Percentiles rank a stretch among this genome's conserved stretches.
Evolutionary conservation across 2,888 invertebrate genomes (phyloP).

Genomic region (Tortricodes alternella): DNA sequence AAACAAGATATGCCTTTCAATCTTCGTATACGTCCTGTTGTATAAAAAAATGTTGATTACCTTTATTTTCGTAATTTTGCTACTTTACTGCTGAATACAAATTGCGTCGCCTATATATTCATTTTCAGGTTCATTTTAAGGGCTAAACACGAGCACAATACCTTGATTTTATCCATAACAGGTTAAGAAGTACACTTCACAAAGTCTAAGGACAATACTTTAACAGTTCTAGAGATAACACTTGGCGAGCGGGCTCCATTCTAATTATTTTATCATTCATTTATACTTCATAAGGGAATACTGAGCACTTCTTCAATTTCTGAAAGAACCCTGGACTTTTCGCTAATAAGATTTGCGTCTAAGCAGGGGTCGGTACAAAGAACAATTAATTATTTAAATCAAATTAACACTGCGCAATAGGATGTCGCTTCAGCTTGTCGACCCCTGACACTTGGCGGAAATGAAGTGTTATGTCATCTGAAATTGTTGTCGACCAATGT

Average conservation of each 20-base stretch:
- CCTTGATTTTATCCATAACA: no score
- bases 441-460: not conserved
- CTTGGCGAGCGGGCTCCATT: not conserved
- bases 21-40: no score
- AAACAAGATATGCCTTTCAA: no score
- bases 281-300: not conserved
- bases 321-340: not conserved
- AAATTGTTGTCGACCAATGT: not conserved
- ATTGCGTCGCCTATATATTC: no score
- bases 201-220: no score
- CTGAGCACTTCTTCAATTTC: not conserved
- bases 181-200: no score
- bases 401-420: conserved; percentile 21
- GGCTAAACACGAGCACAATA: no score
- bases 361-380: conserved; percentile 14
- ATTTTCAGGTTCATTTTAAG: no score
- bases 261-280: not conserved
- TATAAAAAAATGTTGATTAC: no score
- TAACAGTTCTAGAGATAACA: no score
- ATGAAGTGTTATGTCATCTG: conserved; percentile 5
- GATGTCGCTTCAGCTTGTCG: not conserved
- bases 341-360: conserved; percentile 26
- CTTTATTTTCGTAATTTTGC: no score
- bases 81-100: no score
- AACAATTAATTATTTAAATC: conserved; percentile 29